Percentiles rank a stretch among this genome's conserved stretches.
Evolutionary conservation across 2,888 invertebrate species (phyloP).

Genomic region (Mystacides longicornis): DNA sequence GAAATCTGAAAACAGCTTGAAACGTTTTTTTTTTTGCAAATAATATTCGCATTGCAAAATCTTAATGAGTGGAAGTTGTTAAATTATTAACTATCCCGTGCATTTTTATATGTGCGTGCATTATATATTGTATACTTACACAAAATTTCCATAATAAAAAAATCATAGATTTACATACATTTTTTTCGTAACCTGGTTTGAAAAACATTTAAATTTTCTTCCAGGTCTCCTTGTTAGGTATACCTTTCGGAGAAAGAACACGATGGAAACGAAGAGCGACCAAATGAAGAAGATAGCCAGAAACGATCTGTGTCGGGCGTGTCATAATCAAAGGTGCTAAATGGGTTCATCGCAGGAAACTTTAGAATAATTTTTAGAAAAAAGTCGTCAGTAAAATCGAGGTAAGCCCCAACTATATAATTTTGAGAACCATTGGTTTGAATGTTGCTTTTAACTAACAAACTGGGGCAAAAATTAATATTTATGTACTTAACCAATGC

Average conservation of each 20-base stretch:
- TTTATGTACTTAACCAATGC: too few species aligned
- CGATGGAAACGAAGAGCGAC: conserved; percentile 39
- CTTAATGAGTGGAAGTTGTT: too few species aligned
- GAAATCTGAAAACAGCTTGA: too few species aligned
- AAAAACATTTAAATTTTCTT: conserved; percentile 40
- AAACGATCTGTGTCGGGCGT: conserved; percentile 50
- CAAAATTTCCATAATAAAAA: too few species aligned
- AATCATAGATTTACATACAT: too few species aligned
- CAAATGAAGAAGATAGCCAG: conserved; percentile 45
- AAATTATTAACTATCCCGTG: too few species aligned
- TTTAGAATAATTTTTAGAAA: conserved; percentile 4
- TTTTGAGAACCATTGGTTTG: background rate
- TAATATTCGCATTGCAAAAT: too few species aligned
- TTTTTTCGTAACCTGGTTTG: conserved; percentile 14
- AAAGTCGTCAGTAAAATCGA: background rate
- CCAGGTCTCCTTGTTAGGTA: conserved; percentile 55
- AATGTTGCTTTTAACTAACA: background rate
- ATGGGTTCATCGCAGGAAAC: conserved; percentile 35
- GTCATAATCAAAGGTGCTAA: conserved; percentile 52
- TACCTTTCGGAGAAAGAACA: conserved; percentile 49
- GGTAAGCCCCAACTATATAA: conserved; percentile 9
- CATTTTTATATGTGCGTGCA: too few species aligned
- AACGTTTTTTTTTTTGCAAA: too few species aligned
- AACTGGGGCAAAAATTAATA: too few species aligned
- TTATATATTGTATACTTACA: too few species aligned